These are phyloP conservation scores for Spea multiplicata DNA, from an alignment of 2,113 vertebrate species.

Conservation along the genomic window DNA sequence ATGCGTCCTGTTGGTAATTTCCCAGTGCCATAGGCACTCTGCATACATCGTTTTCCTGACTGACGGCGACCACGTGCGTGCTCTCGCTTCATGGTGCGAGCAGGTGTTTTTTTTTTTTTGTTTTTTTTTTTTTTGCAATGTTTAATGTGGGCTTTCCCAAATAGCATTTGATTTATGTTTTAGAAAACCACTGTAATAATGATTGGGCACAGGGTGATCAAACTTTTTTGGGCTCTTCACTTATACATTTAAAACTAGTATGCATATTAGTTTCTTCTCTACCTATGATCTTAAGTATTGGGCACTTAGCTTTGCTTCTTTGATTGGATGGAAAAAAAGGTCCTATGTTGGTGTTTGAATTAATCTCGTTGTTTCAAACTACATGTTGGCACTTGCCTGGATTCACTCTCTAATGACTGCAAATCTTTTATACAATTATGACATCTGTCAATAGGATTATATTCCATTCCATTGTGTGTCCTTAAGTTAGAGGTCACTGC, in stretches of 20 bases:
- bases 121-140: neutral
- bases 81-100: too few species aligned
- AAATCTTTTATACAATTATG: neutral
- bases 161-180: constrained; percentile 3
- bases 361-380: neutral
- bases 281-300: neutral
- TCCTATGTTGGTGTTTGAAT: neutral
- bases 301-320: neutral
- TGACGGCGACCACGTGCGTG: constrained; percentile 1
- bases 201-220: too few species aligned
- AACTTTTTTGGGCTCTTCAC: too few species aligned
- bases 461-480: neutral
- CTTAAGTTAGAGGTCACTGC: constrained; percentile 8
- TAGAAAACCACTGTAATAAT: neutral
- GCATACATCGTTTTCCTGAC: neutral
- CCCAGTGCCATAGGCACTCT: constrained; percentile 12
- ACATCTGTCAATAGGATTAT: neutral
- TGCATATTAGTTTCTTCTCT: neutral
- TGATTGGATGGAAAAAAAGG: neutral
- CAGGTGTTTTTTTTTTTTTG: neutral
- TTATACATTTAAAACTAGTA: too few species aligned
- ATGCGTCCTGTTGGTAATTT: constrained; percentile 6
- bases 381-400: constrained; percentile 5
- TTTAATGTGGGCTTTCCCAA: neutral
- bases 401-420: neutral